Conservation (phyloP, 2,797 vertebrate species). For the Melanotaenia pygmaea region DNA sequence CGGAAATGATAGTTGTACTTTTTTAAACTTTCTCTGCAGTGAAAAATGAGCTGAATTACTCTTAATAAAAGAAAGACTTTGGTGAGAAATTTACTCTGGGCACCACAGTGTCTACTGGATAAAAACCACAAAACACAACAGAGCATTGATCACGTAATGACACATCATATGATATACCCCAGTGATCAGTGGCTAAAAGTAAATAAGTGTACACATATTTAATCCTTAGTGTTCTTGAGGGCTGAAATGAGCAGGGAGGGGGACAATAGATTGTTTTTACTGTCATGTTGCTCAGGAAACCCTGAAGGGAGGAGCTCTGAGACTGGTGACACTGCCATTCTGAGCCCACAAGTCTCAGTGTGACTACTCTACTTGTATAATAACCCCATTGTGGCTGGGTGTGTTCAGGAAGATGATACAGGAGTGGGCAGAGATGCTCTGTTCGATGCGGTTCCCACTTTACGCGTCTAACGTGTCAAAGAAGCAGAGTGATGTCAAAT, state of each 20-base stretch:
- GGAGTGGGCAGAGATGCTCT: background rate
- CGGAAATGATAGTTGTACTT: too few species aligned
- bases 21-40: too few species aligned
- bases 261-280: background rate
- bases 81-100: too few species aligned
- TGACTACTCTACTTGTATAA: conserved; percentile 31
- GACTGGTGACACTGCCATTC: background rate
- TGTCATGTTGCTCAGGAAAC: background rate
- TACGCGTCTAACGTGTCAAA: background rate
- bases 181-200: background rate
- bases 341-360: conserved; percentile 12
- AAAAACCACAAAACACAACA: background rate
- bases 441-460: conserved; percentile 15
- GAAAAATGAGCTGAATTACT: too few species aligned
- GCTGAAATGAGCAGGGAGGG: background rate
- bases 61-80: too few species aligned
- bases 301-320: background rate
- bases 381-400: conserved; percentile 32
- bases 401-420: background rate
- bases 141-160: background rate
- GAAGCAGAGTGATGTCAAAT: background rate
- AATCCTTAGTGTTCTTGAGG: background rate
- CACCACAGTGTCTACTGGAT: background rate
- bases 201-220: background rate
- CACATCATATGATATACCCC: background rate